phyloP scores from a whole-genome alignment of 2,113 vertebrate species.

The Malurus melanocephalus region DNA sequence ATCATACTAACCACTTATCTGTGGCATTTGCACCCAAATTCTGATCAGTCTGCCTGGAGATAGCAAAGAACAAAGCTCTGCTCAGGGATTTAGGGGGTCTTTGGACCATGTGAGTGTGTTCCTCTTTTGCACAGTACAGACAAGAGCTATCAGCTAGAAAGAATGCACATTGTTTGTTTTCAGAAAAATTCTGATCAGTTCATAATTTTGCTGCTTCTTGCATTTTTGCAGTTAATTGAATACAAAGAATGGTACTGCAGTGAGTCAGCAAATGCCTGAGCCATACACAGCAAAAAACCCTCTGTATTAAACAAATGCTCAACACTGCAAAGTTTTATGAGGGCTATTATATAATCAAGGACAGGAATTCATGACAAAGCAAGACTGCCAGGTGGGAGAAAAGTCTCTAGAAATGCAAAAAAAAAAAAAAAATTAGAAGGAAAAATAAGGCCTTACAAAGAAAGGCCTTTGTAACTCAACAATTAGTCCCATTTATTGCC shows the following conservation, averaged over 20 bases:
- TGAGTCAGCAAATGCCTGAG: slow-evolving; percentile 23
- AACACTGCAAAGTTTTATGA: background rate
- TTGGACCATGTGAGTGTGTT: background rate
- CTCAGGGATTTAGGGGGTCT: background rate
- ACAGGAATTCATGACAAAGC: slow-evolving; percentile 2
- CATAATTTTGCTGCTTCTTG: background rate
- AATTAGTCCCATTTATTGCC: background rate
- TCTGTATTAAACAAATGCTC: background rate
- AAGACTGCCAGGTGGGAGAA: background rate
- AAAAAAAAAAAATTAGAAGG: background rate
- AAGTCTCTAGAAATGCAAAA: background rate
- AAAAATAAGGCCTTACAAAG: background rate
- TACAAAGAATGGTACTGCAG: background rate
- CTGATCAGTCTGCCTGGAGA: background rate
- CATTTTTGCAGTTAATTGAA: background rate
- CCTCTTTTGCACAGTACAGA: background rate
- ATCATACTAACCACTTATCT: background rate
- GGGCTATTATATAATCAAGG: background rate
- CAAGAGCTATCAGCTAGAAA: background rate
- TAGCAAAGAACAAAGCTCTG: background rate
- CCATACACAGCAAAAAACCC: background rate
- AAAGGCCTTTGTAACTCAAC: background rate
- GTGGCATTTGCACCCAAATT: background rate
- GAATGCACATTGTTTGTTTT: background rate
- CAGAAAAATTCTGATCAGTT: background rate